Evolutionary conservation across 2,113 vertebrate species (phyloP).

Genomic region (Lampris megalopsis): DNA sequence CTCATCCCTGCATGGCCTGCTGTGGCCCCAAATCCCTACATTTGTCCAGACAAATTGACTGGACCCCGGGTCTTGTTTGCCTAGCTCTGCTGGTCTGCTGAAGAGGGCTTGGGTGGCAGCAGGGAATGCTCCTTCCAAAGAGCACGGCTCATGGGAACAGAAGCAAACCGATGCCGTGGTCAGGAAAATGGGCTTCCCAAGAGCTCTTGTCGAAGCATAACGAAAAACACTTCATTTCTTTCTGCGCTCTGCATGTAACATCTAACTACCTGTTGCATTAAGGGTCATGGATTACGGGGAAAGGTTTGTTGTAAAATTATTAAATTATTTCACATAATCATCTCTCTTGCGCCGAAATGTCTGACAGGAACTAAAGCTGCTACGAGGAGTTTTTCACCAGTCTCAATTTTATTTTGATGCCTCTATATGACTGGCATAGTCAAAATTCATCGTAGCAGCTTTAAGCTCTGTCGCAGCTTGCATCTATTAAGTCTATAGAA

Average conservation of each 20-base stretch:
- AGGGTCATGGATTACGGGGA: not conserved
- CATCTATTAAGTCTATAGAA: too few species aligned
- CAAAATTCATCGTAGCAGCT: too few species aligned
- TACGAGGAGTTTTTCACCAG: too few species aligned
- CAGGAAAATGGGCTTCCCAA: conserved; percentile 11
- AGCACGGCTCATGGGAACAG: conserved; percentile 57
- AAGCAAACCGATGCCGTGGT: conserved; percentile 45
- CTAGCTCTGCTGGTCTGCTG: conserved; percentile 60
- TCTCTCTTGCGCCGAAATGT: too few species aligned
- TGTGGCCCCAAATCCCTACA: conserved; percentile 80
- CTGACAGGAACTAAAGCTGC: too few species aligned
- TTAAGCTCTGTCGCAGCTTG: too few species aligned
- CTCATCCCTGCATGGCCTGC: conserved; percentile 64
- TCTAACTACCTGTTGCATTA: not conserved
- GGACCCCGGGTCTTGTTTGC: conserved; percentile 80
- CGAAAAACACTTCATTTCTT: not conserved
- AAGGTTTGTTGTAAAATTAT: too few species aligned
- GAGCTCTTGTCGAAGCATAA: not conserved
- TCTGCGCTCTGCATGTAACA: not conserved
- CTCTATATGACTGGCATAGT: too few species aligned
- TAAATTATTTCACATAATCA: too few species aligned
- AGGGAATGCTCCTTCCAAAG: conserved; percentile 40
- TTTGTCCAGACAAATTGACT: conserved; percentile 84
- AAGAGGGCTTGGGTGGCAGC: conserved; percentile 51
- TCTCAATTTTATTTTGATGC: too few species aligned